These are phyloP conservation scores for Arctocebus calabarensis DNA, from an alignment of 2,797 vertebrate genomes.

Conservation along the genomic window DNA sequence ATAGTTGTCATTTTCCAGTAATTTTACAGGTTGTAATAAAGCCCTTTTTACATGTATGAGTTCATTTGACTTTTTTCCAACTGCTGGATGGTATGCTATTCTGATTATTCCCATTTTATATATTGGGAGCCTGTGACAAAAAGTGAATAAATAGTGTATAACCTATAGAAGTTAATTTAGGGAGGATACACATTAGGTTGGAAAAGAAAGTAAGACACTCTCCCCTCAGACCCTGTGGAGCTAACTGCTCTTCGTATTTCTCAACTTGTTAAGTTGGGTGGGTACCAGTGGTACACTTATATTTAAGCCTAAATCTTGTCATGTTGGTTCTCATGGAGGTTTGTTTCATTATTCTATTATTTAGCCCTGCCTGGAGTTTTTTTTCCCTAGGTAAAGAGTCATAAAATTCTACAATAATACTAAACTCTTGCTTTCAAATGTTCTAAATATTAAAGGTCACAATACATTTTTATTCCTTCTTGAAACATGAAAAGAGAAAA, in stretches of 20 bases:
- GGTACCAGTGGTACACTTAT: not conserved
- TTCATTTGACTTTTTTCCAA: not conserved
- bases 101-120: not conserved
- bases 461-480: not conserved
- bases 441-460: not conserved
- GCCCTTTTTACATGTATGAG: not conserved
- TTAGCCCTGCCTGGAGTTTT: not conserved
- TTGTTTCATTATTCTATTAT: not conserved
- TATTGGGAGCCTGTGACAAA: not conserved
- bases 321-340: not conserved
- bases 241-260: not conserved
- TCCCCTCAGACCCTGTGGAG: not conserved
- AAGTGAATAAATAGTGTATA: not conserved
- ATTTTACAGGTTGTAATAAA: not conserved
- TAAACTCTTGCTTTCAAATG: not conserved
- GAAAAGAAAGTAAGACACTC: not conserved
- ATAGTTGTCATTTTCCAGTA: not conserved
- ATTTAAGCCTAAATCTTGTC: not conserved
- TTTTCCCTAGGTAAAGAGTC: not conserved
- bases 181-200: not conserved
- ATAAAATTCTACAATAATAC: not conserved
- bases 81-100: not conserved
- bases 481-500: not conserved
- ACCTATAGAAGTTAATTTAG: not conserved
- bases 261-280: not conserved